Evolutionary conservation across 35 echinoderm and acorn worm species (phyloP).

Genomic region (Ophiothrix spiculata): DNA sequence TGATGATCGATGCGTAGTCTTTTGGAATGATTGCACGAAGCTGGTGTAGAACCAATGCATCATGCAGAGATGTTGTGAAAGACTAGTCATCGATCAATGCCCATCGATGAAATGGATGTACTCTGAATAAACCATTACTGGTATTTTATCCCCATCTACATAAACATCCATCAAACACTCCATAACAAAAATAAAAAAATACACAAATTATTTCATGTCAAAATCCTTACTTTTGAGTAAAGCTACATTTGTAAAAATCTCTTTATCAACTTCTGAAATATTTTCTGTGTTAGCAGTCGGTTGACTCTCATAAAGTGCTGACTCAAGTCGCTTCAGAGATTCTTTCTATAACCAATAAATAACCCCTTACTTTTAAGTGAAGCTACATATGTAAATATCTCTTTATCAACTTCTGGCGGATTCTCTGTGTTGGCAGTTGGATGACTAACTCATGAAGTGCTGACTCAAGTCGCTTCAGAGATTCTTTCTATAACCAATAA

Average conservation of each 20-base stretch:
- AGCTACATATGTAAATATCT: conserved; percentile 82
- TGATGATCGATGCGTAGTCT: too few species aligned
- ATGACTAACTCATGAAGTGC: conserved; percentile 69
- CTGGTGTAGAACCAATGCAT: too few species aligned
- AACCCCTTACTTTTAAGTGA: conserved; percentile 91
- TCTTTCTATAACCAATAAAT: too few species aligned
- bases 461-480: conserved; percentile 64
- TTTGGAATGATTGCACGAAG: too few species aligned
- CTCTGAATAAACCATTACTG: too few species aligned
- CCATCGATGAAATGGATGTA: too few species aligned
- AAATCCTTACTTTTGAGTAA: conserved; percentile 78
- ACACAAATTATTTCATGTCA: neutral
- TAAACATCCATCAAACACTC: too few species aligned
- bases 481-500: conserved; percentile 44
- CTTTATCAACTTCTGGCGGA: conserved; percentile 57
- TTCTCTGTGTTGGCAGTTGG: conserved; percentile 30
- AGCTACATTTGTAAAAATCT: conserved; percentile 84
- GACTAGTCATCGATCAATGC: too few species aligned
- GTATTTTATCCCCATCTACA: too few species aligned
- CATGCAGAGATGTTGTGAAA: too few species aligned
- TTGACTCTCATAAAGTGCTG: conserved; percentile 63
- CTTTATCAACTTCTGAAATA: conserved; percentile 56
- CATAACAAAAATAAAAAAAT: neutral
- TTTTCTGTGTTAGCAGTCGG: conserved; percentile 32
- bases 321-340: conserved; percentile 73